These are phyloP conservation scores for Tenodera sinensis DNA, from an alignment of 2,888 invertebrate species.

Conservation along the genomic window DNA sequence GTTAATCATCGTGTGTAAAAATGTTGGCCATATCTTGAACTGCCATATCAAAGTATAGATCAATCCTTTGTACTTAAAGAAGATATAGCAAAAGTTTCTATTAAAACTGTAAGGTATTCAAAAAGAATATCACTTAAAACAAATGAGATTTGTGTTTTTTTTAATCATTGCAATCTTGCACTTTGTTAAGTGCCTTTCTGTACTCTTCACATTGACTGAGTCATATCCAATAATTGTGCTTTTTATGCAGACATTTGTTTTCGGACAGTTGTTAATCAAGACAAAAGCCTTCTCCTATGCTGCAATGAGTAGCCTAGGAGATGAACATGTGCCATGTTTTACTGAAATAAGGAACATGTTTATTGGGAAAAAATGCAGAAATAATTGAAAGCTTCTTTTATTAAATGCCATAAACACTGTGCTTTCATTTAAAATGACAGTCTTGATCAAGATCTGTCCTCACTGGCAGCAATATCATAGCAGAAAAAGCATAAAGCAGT, in stretches of 20 bases:
- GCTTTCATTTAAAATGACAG: neutral
- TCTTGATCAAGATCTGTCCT: conserved; percentile 22
- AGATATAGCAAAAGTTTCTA: conserved; percentile 12
- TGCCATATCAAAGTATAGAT: conserved; percentile 31
- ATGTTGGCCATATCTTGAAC: conserved; percentile 31
- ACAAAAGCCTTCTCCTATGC: neutral
- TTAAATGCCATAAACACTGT: neutral
- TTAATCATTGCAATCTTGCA: conserved; percentile 27
- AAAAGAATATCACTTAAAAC: conserved; percentile 3
- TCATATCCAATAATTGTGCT: conserved; percentile 29
- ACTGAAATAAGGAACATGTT: neutral
- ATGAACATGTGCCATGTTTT: neutral
- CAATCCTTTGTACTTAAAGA: conserved; percentile 30
- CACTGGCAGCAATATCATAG: neutral
- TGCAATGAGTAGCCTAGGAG: neutral
- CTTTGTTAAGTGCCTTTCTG: conserved; percentile 29
- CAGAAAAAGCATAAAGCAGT: neutral
- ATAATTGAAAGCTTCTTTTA: neutral
- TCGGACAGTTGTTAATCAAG: conserved; percentile 17
- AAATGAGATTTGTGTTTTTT: conserved; percentile 16
- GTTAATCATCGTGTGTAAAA: conserved; percentile 10
- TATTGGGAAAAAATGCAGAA: neutral
- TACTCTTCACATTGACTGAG: conserved; percentile 28
- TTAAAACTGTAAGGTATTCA: conserved; percentile 13
- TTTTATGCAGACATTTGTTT: conserved; percentile 25